phyloP scores from a whole-genome alignment of 2,888 invertebrate species.

The Caenorhabditis virilis region DNA sequence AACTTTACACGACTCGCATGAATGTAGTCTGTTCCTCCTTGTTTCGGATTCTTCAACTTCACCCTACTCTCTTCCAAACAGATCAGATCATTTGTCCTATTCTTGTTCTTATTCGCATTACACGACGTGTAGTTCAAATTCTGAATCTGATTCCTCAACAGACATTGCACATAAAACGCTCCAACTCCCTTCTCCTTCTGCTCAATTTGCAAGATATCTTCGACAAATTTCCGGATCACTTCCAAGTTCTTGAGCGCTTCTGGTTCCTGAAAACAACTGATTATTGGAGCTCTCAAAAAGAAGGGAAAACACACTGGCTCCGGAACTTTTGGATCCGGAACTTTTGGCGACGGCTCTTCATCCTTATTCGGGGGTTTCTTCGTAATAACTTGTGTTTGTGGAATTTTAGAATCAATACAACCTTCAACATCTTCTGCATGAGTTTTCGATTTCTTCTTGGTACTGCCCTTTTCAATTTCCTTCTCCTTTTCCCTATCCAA shows the following conservation, averaged over 20 bases:
- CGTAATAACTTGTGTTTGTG: too few species aligned
- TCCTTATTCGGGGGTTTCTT: too few species aligned
- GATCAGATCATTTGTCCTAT: not conserved
- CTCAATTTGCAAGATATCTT: not conserved
- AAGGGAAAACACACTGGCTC: too few species aligned
- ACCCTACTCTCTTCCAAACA: not conserved
- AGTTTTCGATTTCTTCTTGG: too few species aligned
- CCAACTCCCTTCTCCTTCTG: not conserved
- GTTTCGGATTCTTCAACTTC: not conserved
- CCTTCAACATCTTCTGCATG: too few species aligned
- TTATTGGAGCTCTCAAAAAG: too few species aligned
- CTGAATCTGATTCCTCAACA: not conserved
- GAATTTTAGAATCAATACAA: too few species aligned
- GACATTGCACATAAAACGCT: not conserved
- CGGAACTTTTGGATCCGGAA: too few species aligned
- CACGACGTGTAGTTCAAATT: not conserved
- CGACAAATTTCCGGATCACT: not conserved
- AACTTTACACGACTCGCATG: not conserved
- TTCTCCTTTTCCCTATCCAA: too few species aligned
- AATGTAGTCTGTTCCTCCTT: not conserved
- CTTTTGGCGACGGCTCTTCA: too few species aligned
- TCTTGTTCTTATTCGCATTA: not conserved
- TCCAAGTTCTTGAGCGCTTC: not conserved
- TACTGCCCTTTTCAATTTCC: too few species aligned
- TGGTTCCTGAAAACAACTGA: too few species aligned